Conservation (phyloP, 2,888 invertebrate species). For the Piscicola geometra region DNA sequence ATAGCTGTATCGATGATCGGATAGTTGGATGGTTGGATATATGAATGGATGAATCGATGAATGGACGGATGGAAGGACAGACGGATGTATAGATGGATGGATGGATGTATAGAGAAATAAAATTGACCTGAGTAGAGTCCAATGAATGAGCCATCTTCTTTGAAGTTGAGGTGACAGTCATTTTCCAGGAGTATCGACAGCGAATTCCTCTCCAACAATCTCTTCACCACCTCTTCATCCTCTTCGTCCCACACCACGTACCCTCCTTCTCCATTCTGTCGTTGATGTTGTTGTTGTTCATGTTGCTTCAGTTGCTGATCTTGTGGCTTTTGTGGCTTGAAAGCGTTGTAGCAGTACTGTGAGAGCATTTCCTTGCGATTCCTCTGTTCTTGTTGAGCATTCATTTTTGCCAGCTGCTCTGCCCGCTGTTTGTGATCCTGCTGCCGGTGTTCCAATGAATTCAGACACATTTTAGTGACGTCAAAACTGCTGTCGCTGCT, state of each 20-base stretch:
- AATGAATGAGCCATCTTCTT: conserved; percentile 31
- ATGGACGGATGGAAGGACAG: too few relatives aligned
- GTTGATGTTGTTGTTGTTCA: conserved; percentile 20
- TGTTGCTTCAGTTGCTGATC: conserved; percentile 10
- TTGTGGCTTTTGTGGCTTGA: neutral
- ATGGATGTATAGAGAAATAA: too few relatives aligned
- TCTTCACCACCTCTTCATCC: conserved; percentile 27
- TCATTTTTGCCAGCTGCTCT: neutral
- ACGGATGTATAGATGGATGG: too few relatives aligned
- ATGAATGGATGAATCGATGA: too few relatives aligned
- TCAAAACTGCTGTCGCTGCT: neutral
- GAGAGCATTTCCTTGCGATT: neutral
- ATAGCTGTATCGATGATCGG: too few relatives aligned
- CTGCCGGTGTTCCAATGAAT: too few relatives aligned
- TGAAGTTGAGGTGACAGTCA: conserved; percentile 31
- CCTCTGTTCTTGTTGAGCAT: neutral
- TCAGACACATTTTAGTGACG: neutral
- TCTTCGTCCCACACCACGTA: conserved; percentile 24
- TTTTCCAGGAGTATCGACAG: conserved; percentile 26
- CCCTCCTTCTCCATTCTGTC: neutral
- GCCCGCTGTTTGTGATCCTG: neutral
- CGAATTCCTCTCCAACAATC: conserved; percentile 25
- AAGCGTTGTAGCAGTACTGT: conserved; percentile 4
- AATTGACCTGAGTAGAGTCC: conserved; percentile 25
- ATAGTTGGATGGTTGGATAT: too few relatives aligned